phyloP scores from a whole-genome alignment of 2,113 vertebrate species.

The Trematocara stigmaticum region DNA sequence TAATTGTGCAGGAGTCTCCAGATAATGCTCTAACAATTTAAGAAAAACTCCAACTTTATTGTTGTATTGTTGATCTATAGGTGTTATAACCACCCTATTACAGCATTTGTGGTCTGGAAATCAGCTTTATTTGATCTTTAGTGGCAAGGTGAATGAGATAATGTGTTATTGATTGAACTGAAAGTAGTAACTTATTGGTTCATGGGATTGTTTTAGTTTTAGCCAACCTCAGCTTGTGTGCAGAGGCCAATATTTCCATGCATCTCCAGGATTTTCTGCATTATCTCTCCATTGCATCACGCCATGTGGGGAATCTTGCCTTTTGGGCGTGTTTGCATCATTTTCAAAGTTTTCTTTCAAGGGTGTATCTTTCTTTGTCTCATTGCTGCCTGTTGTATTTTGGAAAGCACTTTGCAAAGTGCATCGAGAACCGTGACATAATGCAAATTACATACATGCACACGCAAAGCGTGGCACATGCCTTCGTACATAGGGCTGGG shows the following conservation, averaged over 20 bases:
- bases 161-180: background rate
- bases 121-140: background rate
- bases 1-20: background rate
- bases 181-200: background rate
- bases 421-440: background rate
- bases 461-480: slow-evolving; percentile 27
- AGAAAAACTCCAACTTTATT: background rate
- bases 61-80: background rate
- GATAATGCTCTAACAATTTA: background rate
- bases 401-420: background rate
- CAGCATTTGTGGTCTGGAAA: background rate
- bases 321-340: background rate
- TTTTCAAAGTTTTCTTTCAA: background rate
- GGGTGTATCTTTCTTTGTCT: background rate
- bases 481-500: background rate
- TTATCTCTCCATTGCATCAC: background rate
- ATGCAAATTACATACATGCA: background rate
- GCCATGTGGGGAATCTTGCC: background rate
- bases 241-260: background rate
- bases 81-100: background rate
- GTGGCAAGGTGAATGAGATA: background rate
- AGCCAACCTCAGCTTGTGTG: background rate
- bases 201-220: background rate
- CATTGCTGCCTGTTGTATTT: background rate
- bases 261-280: background rate